Percentiles rank a stretch among this genome's conserved stretches.
These are phyloP conservation scores for Pandemis corylana DNA, from an alignment of 2,888 invertebrate species.

Conservation along the genomic window DNA sequence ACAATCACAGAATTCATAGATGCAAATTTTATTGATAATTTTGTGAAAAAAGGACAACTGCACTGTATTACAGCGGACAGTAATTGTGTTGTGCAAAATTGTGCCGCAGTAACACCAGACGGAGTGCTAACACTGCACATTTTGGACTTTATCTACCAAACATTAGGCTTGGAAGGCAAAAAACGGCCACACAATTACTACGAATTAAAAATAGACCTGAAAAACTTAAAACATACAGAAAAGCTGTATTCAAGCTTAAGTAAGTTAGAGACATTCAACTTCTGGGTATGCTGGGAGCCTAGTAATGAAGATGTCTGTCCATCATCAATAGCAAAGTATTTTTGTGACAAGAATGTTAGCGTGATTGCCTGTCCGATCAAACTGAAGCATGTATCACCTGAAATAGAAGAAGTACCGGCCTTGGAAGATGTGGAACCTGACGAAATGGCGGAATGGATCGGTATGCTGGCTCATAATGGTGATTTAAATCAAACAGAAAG, in stretches of 20 bases:
- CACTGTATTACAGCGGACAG: conserved; percentile 64
- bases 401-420: conserved; percentile 63
- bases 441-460: conserved; percentile 77
- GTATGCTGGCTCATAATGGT: conserved; percentile 65
- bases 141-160: conserved; percentile 67
- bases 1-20: conserved; percentile 66
- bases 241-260: conserved; percentile 56
- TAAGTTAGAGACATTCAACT: conserved; percentile 66
- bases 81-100: conserved; percentile 71
- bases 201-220: conserved; percentile 68
- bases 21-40: conserved; percentile 67
- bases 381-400: conserved; percentile 56
- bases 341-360: conserved; percentile 59
- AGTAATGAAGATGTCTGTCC: conserved; percentile 67
- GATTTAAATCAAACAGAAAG: conserved; percentile 59
- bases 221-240: conserved; percentile 52
- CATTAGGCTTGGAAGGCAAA: conserved; percentile 72
- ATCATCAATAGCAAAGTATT: conserved; percentile 77
- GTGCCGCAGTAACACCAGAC: conserved; percentile 70
- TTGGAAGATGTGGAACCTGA: conserved; percentile 63
- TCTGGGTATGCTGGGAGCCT: conserved; percentile 70
- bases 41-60: conserved; percentile 67
- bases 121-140: conserved; percentile 68
- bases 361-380: conserved; percentile 57
- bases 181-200: conserved; percentile 67